Base-by-base conservation (phyloP, 2,113 vertebrate genomes). In the Phaethornis superciliosus region DNA sequence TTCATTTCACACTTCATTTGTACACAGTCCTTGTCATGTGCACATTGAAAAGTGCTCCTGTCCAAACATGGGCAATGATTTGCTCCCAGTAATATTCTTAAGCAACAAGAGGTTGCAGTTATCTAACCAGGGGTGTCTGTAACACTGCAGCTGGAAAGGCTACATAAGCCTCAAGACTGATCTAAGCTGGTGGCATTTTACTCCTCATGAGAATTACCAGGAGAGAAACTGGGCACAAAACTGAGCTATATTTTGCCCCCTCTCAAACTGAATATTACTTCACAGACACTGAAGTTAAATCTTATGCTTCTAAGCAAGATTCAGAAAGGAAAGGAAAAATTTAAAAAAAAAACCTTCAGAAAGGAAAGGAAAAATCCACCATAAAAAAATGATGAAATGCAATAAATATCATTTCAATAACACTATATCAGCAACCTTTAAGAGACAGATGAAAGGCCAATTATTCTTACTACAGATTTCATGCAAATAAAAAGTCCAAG, bases 1-100 rank as follows among this genome's bases (percentile, higher is more conserved):
- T 67, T 89, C 35, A 89, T 82, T 89, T 94, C 89, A 87, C 71
- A 81, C 54, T 77, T 92, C 46, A 79, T 92, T 89, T 82, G 78
- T 82, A 42, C 23, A 55, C 22, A 72, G 12, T 56, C 69, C 40
- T 76, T 42, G 15, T 3, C 35, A 44, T 0, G 0, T 12, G 70
- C n/a, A 52, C 46, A 60, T 0, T 64, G 21, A 40, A 40, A 94
- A 89, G 33, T 14, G 23, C 71, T 76, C 22, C 46, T 72, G 42
- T 93, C 90, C 64, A 79, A 86, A 75, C 51, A 20, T 4, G 13
- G 76, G 20, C 54, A 87, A 62, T n/a, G 15, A 62, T 49, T 75
- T 75, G 20, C 22, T 63, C 33, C 16, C 71, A 30, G 10, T n/a
- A 32, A 35, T 58, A 26, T n/a, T 83, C 49, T 70, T 47, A 64